Evolutionary conservation across 1,140 invertebrate species (phyloP), one percentile per base, ranked within the genome.

Genomic region (Brachionus angularis): DNA sequence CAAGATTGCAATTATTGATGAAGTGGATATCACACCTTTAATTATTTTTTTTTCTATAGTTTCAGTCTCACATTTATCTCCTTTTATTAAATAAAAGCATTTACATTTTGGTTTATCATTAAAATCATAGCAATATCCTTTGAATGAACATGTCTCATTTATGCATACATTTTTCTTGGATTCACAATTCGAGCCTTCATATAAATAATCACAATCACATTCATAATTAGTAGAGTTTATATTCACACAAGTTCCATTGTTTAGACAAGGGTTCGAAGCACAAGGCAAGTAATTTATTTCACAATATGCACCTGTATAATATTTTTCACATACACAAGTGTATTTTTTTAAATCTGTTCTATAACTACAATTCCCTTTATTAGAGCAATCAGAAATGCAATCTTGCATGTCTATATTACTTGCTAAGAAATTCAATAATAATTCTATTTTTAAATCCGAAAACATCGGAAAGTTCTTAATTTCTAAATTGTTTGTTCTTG

Each of bases 181-280:
- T 74, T 89, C 86, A 79, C 91, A 93, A 42, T 87, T 79, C 0
- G 84, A 78, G 0, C 90, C 91, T n/a, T n/a, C n/a, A 82, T 86
- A 93, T 1, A 91, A 91, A 1, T 90, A 87, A 3, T 89, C 86
- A 79, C 91, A 94, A 75, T 88, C 86, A 76, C 91, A 94, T n/a
- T 87, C 85, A 78, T 88, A 91, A 23, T 86, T 85, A 80, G 81
- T 91, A 7, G 69, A 71, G 78, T 89, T 93, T 79, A 93, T 91
- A 78, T 90, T 89, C 18, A 90, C 84, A 81, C 91, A 95, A 47
- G 88, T 91, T 25, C 88, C 91, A 10, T 91, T 90, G 80, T 93
- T 91, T 53, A 87, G 83, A 78, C 91, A 93, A 0, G 88, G 86
- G 73, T 88, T 87, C 1, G 84, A 86, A 23, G 84, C 83, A 77